phyloP scores from a whole-genome alignment of 2,113 vertebrate species.

The Emberiza fucata region DNA sequence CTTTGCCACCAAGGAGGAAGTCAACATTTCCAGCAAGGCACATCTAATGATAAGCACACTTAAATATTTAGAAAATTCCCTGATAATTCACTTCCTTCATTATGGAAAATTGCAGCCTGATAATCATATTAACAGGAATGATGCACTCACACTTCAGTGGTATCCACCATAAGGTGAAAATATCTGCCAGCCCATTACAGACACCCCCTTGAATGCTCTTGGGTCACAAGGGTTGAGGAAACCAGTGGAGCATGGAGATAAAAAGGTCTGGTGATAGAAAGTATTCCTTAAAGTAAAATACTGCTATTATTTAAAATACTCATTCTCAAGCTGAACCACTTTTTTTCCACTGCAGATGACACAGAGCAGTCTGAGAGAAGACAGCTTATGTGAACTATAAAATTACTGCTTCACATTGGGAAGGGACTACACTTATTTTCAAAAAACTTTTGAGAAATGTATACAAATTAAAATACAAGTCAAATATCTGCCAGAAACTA shows the following conservation, averaged over 20 bases:
- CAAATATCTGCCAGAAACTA: background rate
- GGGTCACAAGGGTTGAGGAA: background rate
- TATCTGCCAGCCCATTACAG: background rate
- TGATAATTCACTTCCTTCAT: background rate
- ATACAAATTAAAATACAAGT: background rate
- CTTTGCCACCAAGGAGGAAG: background rate
- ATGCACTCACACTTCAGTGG: background rate
- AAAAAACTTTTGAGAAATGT: background rate
- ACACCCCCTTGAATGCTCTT: background rate
- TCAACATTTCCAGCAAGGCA: background rate
- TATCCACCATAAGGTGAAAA: background rate
- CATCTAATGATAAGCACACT: background rate
- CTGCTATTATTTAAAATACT: background rate
- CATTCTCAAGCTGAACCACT: background rate
- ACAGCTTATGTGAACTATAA: background rate
- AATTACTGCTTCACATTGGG: background rate
- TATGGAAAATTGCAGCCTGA: background rate
- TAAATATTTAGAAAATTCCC: background rate
- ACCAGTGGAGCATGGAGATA: background rate
- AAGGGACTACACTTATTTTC: background rate
- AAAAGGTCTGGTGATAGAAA: background rate
- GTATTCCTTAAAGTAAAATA: background rate
- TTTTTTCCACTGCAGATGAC: background rate
- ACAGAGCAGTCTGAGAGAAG: background rate
- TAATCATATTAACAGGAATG: background rate